Evolutionary conservation across 2,888 invertebrate species (phyloP).

Genomic region (Hypercompe scribonia): DNA sequence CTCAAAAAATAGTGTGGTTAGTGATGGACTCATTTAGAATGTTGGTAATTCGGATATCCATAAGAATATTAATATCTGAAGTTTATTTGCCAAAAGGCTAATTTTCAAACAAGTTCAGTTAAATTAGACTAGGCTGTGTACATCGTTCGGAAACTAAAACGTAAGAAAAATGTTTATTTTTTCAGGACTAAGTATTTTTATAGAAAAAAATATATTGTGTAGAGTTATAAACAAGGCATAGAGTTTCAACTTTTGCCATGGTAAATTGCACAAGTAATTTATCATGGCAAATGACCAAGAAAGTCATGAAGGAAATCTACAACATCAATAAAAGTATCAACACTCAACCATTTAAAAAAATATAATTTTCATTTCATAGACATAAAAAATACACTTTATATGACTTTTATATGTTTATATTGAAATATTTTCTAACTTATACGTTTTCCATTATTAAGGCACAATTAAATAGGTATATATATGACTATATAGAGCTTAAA

Average conservation of each 20-base stretch:
- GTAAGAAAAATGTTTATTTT: not conserved
- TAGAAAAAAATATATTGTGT: not conserved
- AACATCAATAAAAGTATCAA: not conserved
- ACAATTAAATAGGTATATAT: slow-evolving; percentile 60
- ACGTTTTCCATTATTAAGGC: slow-evolving; percentile 57
- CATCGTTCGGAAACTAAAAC: not conserved
- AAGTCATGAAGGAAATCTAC: too few relatives aligned
- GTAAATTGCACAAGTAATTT: not conserved
- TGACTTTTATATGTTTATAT: slow-evolving; percentile 35
- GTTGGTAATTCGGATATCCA: not conserved
- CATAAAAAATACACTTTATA: slow-evolving; percentile 9
- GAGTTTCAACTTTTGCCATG: not conserved
- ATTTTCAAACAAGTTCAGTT: not conserved
- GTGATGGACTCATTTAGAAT: not conserved
- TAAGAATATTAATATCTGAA: not conserved
- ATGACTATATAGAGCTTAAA: slow-evolving; percentile 58
- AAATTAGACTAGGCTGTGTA: not conserved
- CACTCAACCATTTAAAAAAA: not conserved
- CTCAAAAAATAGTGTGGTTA: not conserved
- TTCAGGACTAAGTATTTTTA: not conserved
- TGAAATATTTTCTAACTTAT: slow-evolving; percentile 39
- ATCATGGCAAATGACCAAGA: not conserved
- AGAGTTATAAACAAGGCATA: not conserved
- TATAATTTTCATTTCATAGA: not conserved
- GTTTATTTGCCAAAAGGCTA: not conserved